Base-by-base conservation (phyloP, 2,888 invertebrate species). In the Trichogramma evanescens region DNA sequence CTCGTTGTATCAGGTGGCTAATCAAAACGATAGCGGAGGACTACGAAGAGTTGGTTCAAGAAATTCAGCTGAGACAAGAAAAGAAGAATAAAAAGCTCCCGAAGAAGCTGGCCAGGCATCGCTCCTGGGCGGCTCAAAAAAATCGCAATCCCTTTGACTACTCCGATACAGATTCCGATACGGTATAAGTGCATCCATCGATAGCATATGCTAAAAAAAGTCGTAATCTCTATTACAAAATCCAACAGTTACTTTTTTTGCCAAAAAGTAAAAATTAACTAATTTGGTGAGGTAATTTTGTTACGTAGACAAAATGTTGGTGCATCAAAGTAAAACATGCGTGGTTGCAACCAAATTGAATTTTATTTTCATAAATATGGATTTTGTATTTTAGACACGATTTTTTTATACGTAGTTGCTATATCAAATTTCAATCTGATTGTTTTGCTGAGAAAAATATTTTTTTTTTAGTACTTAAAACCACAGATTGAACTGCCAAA, bases 1-100 rank as follows among this genome's bases (percentile, higher is more conserved):
- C 54, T 55, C n/a, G 44, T 63, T 55, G 57, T 63, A 65, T 4
- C 51, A 78, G 77, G 50, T 78, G 77, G 77, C 48, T 78, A 39
- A 61, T 78, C 49, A 73, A 75, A 48, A 72, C 69, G 39, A 70
- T 77, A 66, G 51, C 68, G 4, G 72, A 70, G 50, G 72, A 76
- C 61, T 77, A 77, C 55, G 56, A 66, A 6, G 64, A 65, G 41
- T 56, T 77, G 6, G 72, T 74, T 57, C 40, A 43, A 26, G 41
- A 41, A 4, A 45, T 61, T 26, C 26, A 26, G 26, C 26, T 2
- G 26, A 26, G 26, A 26, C 26, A 26, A 26, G 26, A 26, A 3
- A 26, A 26, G 26, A 26, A 26, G 26, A 26, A 26, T 26, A 26
- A 26, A 26, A 26, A 26, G 26, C 4, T 39, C 2, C 41, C 38